A percentile compares a stretch with the other conserved stretches of the same genome.
Evolutionary conservation across 2,888 invertebrate genomes (phyloP).

Genomic region (Rhagophthalmus giganteus): DNA sequence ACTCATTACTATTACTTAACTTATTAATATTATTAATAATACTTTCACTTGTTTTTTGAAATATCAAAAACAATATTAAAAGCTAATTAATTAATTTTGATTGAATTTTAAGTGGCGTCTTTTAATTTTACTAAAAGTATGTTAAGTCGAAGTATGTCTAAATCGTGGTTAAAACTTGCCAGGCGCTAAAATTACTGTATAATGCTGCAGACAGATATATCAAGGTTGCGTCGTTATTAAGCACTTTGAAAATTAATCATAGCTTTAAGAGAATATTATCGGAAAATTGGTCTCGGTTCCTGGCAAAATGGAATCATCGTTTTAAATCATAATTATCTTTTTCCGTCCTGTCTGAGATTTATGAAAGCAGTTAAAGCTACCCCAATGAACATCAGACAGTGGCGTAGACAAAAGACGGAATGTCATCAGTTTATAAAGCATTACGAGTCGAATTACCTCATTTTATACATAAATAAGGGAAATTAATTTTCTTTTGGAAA

Average conservation of each 20-base stretch:
- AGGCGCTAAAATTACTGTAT: constrained; percentile 2
- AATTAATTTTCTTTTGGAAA: too few relatives aligned
- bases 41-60: too few relatives aligned
- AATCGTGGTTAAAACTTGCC: constrained; percentile 2
- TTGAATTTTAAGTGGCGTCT: too few relatives aligned
- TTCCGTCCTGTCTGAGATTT: constrained; percentile 32
- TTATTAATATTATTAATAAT: too few relatives aligned
- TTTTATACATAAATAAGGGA: too few relatives aligned
- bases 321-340: constrained; percentile 37
- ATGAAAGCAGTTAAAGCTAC: constrained; percentile 25
- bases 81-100: too few relatives aligned
- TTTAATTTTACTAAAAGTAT: too few relatives aligned
- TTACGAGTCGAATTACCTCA: too few relatives aligned
- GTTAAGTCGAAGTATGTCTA: too few relatives aligned
- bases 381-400: constrained; percentile 9
- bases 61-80: too few relatives aligned
- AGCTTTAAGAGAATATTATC: constrained; percentile 36
- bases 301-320: constrained; percentile 36
- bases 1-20: too few relatives aligned
- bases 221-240: constrained; percentile 32
- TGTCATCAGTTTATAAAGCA: constrained; percentile 9
- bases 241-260: constrained; percentile 34
- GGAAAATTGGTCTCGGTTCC: constrained; percentile 36
- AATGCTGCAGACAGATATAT: constrained; percentile 24
- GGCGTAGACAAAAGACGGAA: neutral